Evolutionary conservation across 2,797 vertebrate species (phyloP).

Genomic region (Percopsis omiscomaycus): DNA sequence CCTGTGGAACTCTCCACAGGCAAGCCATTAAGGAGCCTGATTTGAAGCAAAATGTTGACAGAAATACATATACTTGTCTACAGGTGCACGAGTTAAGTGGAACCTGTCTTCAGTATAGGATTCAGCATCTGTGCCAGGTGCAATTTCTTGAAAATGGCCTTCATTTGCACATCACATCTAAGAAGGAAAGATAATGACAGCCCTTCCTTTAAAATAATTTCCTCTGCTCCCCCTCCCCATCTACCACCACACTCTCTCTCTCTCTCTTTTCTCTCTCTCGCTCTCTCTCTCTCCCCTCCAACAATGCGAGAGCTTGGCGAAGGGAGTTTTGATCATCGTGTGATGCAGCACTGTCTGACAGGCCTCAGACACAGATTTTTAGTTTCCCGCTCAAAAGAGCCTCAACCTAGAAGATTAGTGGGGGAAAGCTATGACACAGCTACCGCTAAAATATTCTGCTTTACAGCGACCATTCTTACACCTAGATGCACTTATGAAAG

Average conservation of each 20-base stretch:
- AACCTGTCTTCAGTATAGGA: slow-evolving; percentile 53
- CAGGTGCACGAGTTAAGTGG: slow-evolving; percentile 46
- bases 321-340: slow-evolving; percentile 67
- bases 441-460: slow-evolving; percentile 56
- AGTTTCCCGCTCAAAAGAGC: slow-evolving; percentile 61
- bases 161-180: slow-evolving; percentile 55
- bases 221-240: neutral
- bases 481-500: slow-evolving; percentile 30
- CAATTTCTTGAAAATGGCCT: slow-evolving; percentile 67
- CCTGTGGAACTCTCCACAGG: slow-evolving; percentile 17
- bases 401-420: slow-evolving; percentile 61
- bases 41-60: slow-evolving; percentile 10
- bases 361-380: slow-evolving; percentile 69
- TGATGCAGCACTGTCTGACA: slow-evolving; percentile 64
- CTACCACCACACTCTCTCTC: slow-evolving; percentile 40
- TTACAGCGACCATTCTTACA: slow-evolving; percentile 38
- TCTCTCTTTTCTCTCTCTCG: slow-evolving; percentile 41
- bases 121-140: slow-evolving; percentile 46
- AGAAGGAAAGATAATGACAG: slow-evolving; percentile 70
- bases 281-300: slow-evolving; percentile 42
- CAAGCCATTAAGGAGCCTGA: slow-evolving; percentile 40
- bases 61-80: slow-evolving; percentile 22
- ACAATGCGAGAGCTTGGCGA: slow-evolving; percentile 58
- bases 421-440: slow-evolving; percentile 64
- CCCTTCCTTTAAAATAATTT: slow-evolving; percentile 33